Base-by-base conservation (phyloP, 2,888 invertebrate species). In the Dichetophora obliterata region DNA sequence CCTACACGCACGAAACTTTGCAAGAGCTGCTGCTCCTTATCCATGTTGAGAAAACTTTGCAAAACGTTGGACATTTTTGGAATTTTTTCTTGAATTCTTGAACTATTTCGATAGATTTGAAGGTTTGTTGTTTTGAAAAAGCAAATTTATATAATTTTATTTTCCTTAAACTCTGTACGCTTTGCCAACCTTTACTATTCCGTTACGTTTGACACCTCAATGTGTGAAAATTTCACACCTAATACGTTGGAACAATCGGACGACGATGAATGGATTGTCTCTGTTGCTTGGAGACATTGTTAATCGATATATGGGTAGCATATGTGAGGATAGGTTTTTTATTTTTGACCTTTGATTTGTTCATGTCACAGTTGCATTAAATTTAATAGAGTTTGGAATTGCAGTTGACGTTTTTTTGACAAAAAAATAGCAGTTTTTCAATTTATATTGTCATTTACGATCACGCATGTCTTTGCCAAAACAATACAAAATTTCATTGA, bases 1-100 rank as follows among this genome's bases (percentile, higher is more conserved):
- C 92, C 94, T 22, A 94, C 92, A 71, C 95, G 91, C 19, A 95
- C 93, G 86, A 94, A 96, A 86, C 95, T 95, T 89, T 95, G 95
- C 22, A 96, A 87, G 82, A 95, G 92, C 86, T 95, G 95, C 16
- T 93, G 93, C 82, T 94, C 92, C 84, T 93, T 91, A 65, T 92
- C 92, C 43, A 92, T 91, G 74, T 93, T 93, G n/a, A 94, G 89
- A 71, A 94, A 93, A 78, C 92, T 91, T 68, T 91, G 91, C 54
- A 91, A 90, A 52, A 91, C 91, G 81, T 91, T 84, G 5, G 88
- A 82, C 89, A 89, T 88, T 77, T 72, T 65, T 14, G 43, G 8
- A 34, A 71, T 27, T 6, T 52, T 19, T 59, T 22, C 48, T 48
- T 24, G 14, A 48, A 14, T 48, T 24, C 16, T 68, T 37, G n/a